Base-by-base conservation (phyloP, 1,140 invertebrate genomes). In the Macrostomum lignano region DNA sequence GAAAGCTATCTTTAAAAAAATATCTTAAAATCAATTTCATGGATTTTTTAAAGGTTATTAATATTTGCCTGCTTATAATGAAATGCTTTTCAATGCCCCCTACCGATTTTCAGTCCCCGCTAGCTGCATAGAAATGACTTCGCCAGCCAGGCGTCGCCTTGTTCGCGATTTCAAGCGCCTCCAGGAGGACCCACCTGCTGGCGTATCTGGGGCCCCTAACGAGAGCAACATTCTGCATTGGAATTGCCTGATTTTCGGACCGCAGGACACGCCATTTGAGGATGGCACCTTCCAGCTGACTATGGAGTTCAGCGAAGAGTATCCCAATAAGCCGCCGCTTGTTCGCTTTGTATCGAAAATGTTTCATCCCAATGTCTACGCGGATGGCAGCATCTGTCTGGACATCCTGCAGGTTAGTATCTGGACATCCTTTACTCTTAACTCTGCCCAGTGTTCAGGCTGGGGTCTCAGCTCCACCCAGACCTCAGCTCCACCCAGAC, bases 321-420 rank as follows among this genome's bases (percentile, higher is more conserved):
- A 96, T 64, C 88, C 88, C 38, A 96, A 96, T 63, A 96, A 94
- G 70, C 86, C 88, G 45, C 88, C 88, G 32, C 86, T 78, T 47
- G 88, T 96, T 35, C 67, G 82, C 65, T 98, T 98, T 66, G 75
- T 91, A 38, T 93, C 84, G 38, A 56, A 59, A 48, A 60, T 60
- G 86, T 96, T 96, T 64, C 88, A 96, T 68, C 88, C 88, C 36
- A 96, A 96, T 67, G 82, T 98, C 20, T 98, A 96, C 65, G 86
- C 88, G 26, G 88, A 98, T 68, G 88, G 88, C 47, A 84, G 82
- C 47, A 96, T 98, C 53, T 98, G 88, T 66, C 68, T 98, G 64
- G 88, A 98, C 61, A 94, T 98, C 41, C 49, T 62, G 60, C 81
- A 96, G 66, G 94, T 94, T 59, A 72, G 84, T 62, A n/a, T n/a